Evolutionary conservation across 2,888 invertebrate species (phyloP), one percentile per base, ranked within the genome.

Genomic region (Habroteleia sp.): DNA sequence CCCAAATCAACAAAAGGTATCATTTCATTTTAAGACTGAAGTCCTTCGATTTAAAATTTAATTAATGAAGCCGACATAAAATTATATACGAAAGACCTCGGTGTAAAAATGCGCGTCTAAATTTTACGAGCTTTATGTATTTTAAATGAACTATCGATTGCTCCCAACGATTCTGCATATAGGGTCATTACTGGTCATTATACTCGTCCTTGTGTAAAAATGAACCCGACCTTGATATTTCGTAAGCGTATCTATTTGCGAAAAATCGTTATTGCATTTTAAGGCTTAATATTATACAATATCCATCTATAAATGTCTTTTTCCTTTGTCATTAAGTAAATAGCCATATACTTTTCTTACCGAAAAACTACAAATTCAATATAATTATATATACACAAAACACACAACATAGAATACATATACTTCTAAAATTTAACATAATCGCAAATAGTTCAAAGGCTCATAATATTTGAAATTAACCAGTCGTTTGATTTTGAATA

Each of bases 131-230:
- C n/a, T 33, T 63, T 35, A 17, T 71, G 14, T 16, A 71, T 63
- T 71, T 46, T 58, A 56, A 56, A 29, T 13, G 27, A 23, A 23
- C n/a, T 72, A 72, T 72, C 50, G 72, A 72, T 72, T 72, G 35
- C 50, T 35, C 11, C 41, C 58, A 63, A 72, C 65, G 72, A 72
- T 72, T 65, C 63, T 58, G 58, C 63, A 65, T 72, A 58, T 58
- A 63, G 58, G 63, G 72, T 72, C 72, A 72, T 72, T 72, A 72
- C 72, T 72, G 72, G 72, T 72, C 72, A 72, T 72, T 72, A 72
- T 72, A 63, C 72, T 63, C 56, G 72, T 72, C 72, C 72, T 72
- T 72, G 72, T 56, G 48, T 39, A 41, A 63, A 63, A 72, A 56
- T 42, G 63, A 72, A 72, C 72, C 39, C 46, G 63, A 72, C 72